Base-by-base conservation (phyloP, 2,888 invertebrate genomes). In the Drosophila ezoana region DNA sequence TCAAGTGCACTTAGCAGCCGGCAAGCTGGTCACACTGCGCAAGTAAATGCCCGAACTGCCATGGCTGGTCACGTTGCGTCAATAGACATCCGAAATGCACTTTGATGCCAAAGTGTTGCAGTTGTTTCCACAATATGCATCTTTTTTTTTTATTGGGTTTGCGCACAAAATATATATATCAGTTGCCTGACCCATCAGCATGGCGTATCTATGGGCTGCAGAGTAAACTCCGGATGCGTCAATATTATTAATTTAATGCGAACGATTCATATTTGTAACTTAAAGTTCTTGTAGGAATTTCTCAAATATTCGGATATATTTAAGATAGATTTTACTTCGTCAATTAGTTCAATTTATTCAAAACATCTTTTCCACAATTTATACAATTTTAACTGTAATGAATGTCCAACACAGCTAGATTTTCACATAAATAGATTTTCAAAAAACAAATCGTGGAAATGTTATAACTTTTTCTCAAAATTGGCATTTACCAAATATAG, bases 21-120 rank as follows among this genome's bases (percentile, higher is more conserved):
- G 48, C 40, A 8, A 38, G 45, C 43, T 41, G 49, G 35, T 38
- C 16, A 57, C 51, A 54, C 40, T 32, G 72, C 40, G 13, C 61
- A 47, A 63, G 56, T 52, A 84, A 79, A 89, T 79, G 66, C 74
- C 64, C 47, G 37, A 47, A 45, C 53, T 51, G 38, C 63, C 11
- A 65, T 76, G 64, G 73, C 65, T 67, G 85, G 85, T 81, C 85
- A 85, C 85, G 85, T 89, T 74, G 87, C 75, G 87, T 89, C 85
- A 85, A 85, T 87, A 85, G 77, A 73, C 63, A 60, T 63, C 47
- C 48, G 49, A 76, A 81, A 75, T 87, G 79, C 89, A 89, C 72
- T 83, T 67, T 64, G 76, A 66, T 76, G 64, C 74, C 72, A 75
- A 28, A 67, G 66, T 67, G 70, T 70, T 75, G 72, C 76, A 75